Base-by-base conservation (phyloP, 2,888 invertebrate genomes). In the Agapostemon virescens region DNA sequence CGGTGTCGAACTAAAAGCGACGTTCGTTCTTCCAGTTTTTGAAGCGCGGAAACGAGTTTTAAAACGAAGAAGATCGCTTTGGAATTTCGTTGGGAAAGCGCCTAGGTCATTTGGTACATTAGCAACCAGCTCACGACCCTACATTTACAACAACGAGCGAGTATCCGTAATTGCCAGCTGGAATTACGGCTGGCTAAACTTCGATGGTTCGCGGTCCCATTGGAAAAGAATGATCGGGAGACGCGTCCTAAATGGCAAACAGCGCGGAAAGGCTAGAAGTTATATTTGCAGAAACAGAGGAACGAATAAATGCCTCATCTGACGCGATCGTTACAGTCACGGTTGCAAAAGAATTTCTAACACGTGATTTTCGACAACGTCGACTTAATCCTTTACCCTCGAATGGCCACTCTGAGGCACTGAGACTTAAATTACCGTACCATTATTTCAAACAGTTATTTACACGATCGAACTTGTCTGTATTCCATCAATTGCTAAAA, bases 151-250 rank as follows among this genome's bases (percentile, higher is more conserved):
- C 58, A 58, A 58, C 70, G 30, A 58, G 38, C 40, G 58, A 40
- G 58, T 63, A 70, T 61, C 58, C 70, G 58, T 70, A 70, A 70
- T 58, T 70, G 70, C 70, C 26, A 33, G 42, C 70, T 40, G 42
- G 26, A 58, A 58, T 58, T 58, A 40, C 70, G 70, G 26, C 40
- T 70, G 58, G 70, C 30, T 70, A 70, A 55, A 70, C 69, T 70
- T 38, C 55, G 70, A 69, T 55, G 69, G 52, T n/a, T 69, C 49
- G 69, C 49, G 52, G 52, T 52, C 36, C 69, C 69, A 69, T 69
- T 55, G 69, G 36, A 69, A 69, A 69, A 69, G 69, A 52, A 69
- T 69, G 52, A 69, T 69, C 40, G 52, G 15, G 33, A 36, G 52
- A 40, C 69, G 30, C 68, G 45, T 20, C 30, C 45, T 23, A 69